Conservation (phyloP, 2,888 invertebrate species). For the Daptonema setosum region DNA sequence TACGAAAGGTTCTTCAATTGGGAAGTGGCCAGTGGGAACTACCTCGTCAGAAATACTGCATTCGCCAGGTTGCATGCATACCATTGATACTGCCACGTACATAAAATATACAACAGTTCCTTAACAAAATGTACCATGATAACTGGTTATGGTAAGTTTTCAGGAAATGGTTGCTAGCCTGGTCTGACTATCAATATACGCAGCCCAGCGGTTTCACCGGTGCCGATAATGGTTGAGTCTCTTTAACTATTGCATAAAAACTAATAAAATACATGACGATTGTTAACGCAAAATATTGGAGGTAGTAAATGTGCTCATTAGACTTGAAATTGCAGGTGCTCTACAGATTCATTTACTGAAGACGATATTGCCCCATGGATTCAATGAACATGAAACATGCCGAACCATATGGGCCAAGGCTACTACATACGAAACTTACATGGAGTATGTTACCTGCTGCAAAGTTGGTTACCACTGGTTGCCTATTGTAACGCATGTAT, state of each 20-base stretch:
- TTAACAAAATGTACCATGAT: too few species aligned
- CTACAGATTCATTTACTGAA: conserved; percentile 19
- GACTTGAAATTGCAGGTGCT: not conserved
- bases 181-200: conserved; percentile 16
- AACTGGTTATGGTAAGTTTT: too few species aligned
- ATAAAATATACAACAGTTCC: too few species aligned
- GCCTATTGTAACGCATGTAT: too few species aligned
- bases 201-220: conserved; percentile 19
- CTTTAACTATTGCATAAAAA: not conserved
- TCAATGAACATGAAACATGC: conserved; percentile 15
- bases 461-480: conserved; percentile 9
- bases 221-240: conserved; percentile 20
- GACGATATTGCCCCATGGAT: conserved; percentile 13
- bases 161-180: conserved; percentile 12
- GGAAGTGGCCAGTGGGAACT: conserved; percentile 25
- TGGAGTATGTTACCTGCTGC: conserved; percentile 21
- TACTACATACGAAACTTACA: conserved; percentile 19
- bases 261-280: too few species aligned
- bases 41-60: conserved; percentile 17
- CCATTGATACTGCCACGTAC: too few species aligned
- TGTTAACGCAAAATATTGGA: too few species aligned
- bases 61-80: conserved; percentile 8
- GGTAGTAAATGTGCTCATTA: too few species aligned
- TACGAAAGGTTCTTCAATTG: conserved; percentile 26
- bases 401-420: conserved; percentile 17